Evolutionary conservation across 92 coral and sea anemone species (phyloP).

Genomic region (Pocillopora grandis): DNA sequence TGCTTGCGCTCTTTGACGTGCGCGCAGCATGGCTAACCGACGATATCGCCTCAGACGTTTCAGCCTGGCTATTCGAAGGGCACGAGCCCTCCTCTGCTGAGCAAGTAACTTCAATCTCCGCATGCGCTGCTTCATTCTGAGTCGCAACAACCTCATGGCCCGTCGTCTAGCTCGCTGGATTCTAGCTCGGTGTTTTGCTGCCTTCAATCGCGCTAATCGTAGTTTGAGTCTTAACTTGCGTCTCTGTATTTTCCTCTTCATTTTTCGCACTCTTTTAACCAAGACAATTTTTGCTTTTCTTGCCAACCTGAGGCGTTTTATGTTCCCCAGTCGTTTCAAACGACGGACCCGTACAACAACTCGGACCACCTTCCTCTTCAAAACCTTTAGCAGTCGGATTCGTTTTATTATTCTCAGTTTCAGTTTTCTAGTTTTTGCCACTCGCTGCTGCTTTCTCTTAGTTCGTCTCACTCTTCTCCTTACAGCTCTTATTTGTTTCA

Average conservation of each 20-base stretch:
- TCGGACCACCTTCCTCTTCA: slow-evolving; percentile 9
- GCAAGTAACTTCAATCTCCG: slow-evolving; percentile 16
- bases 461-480: slow-evolving; percentile 45
- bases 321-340: slow-evolving; percentile 3
- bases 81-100: background rate
- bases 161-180: slow-evolving; percentile 24
- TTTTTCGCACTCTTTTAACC: background rate
- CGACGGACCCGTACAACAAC: background rate
- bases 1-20: background rate
- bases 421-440: slow-evolving; percentile 21
- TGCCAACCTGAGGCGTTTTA: slow-evolving; percentile 2
- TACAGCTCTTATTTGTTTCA: slow-evolving; percentile 27
- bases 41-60: slow-evolving; percentile 12
- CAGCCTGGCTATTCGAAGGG: background rate
- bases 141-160: slow-evolving; percentile 7
- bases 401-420: slow-evolving; percentile 32
- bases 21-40: slow-evolving; percentile 13
- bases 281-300: slow-evolving; percentile 10
- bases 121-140: slow-evolving; percentile 11
- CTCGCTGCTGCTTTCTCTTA: slow-evolving; percentile 34
- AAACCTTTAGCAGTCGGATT: background rate
- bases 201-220: slow-evolving; percentile 11
- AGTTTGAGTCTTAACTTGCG: slow-evolving; percentile 25
- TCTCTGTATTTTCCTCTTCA: slow-evolving; percentile 19
- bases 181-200: slow-evolving; percentile 12